A percentile compares a stretch with the other conserved stretches of the same genome.
These are phyloP conservation scores for Epiblema foenella DNA, from an alignment of 2,888 invertebrate species.

Conservation along the genomic window DNA sequence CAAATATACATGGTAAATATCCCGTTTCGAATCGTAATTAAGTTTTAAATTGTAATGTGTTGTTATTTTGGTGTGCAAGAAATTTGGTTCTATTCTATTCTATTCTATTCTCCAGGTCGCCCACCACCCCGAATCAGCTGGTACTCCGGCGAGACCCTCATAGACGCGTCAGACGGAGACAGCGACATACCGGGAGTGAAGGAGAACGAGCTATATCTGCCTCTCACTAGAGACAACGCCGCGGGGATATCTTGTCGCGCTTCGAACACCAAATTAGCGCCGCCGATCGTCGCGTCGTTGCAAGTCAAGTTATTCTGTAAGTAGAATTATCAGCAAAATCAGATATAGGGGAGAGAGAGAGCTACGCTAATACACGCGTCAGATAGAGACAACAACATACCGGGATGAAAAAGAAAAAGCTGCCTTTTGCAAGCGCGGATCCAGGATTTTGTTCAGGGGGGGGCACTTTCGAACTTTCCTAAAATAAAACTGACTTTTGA, in stretches of 20 bases:
- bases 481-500: too few species aligned
- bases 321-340: slow-evolving; percentile 56
- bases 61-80: too few species aligned
- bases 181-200: slow-evolving; percentile 87
- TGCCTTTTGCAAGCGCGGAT: too few species aligned
- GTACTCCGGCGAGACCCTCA: slow-evolving; percentile 90
- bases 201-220: slow-evolving; percentile 88
- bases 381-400: slow-evolving; percentile 86
- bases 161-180: slow-evolving; percentile 88
- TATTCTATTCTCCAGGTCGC: slow-evolving; percentile 84
- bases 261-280: slow-evolving; percentile 88
- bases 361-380: slow-evolving; percentile 87
- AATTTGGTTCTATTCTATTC: too few species aligned
- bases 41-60: too few species aligned
- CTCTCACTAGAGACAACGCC: slow-evolving; percentile 88
- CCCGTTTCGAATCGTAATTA: too few species aligned
- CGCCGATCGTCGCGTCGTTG: slow-evolving; percentile 88
- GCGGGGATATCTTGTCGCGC: slow-evolving; percentile 90
- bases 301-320: slow-evolving; percentile 90
- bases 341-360: too few species aligned
- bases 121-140: slow-evolving; percentile 90
- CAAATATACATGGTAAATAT: too few species aligned
- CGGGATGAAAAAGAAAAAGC: slow-evolving; percentile 58
- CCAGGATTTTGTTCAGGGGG: too few species aligned
- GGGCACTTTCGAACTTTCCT: too few species aligned